phyloP scores from a whole-genome alignment of 1,140 invertebrate species.

The Aphidius ervi region DNA sequence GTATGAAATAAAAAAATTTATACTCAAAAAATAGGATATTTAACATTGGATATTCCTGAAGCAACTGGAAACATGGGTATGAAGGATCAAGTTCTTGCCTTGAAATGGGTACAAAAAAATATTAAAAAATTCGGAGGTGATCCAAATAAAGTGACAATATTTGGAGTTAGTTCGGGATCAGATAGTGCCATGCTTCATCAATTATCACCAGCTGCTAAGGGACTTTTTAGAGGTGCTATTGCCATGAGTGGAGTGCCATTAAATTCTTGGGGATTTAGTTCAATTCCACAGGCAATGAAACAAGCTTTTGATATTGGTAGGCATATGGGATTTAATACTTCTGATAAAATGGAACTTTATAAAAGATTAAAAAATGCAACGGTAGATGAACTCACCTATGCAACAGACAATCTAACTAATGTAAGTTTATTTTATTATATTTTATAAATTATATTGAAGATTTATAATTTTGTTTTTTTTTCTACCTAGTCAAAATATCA shows the following conservation, averaged over 20 bases:
- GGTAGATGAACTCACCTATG: constrained; percentile 2
- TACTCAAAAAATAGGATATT: no score
- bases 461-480: no score
- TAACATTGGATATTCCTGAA: constrained; percentile 41
- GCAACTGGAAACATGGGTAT: constrained; percentile 66
- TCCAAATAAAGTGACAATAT: constrained; percentile 43
- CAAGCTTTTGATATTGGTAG: constrained; percentile 47
- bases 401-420: background rate
- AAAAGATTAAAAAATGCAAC: constrained; percentile 15
- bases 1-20: no score
- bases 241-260: constrained; percentile 62
- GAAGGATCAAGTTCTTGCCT: constrained; percentile 51
- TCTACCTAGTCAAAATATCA: no score
- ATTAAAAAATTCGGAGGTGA: constrained; percentile 37
- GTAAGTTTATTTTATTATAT: background rate
- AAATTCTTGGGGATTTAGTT: constrained; percentile 61
- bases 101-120: constrained; percentile 51
- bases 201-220: constrained; percentile 23
- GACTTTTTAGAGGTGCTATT: constrained; percentile 40
- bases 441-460: no score
- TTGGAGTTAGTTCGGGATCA: constrained; percentile 42
- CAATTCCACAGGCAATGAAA: constrained; percentile 50
- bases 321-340: constrained; percentile 37
- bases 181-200: constrained; percentile 30
- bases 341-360: constrained; percentile 6